A percentile compares a stretch with the other conserved stretches of the same genome.
Conservation (phyloP, 2,113 vertebrate species). For the Zeus faber region DNA sequence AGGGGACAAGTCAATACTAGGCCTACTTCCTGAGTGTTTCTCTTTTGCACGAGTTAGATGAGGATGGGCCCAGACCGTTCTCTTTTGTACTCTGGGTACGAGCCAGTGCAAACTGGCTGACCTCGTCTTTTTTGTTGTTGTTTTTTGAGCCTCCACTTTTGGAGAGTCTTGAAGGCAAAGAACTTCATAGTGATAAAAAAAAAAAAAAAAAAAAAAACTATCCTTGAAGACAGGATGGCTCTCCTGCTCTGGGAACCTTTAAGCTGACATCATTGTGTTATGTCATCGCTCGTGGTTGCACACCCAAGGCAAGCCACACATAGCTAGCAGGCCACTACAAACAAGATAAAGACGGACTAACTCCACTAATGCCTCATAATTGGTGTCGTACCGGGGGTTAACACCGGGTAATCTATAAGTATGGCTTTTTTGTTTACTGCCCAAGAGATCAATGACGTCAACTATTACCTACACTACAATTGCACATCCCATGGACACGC, state of each 20-base stretch:
- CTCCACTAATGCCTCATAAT: not conserved
- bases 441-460: not conserved
- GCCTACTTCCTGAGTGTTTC: not conserved
- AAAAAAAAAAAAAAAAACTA: too few species aligned
- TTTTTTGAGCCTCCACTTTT: too few species aligned
- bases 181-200: too few species aligned
- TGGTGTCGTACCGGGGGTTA: not conserved
- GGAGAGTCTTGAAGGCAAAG: too few species aligned
- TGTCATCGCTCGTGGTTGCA: not conserved
- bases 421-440: not conserved
- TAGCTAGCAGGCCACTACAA: not conserved
- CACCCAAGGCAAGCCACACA: not conserved
- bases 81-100: not conserved
- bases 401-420: not conserved
- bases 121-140: too few species aligned
- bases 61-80: not conserved
- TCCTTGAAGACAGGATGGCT: too few species aligned
- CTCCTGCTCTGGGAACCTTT: too few species aligned
- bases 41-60: not conserved
- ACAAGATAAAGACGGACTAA: not conserved
- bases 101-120: not conserved
- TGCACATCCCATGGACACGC: too few species aligned
- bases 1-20: constrained; percentile 1
- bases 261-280: not conserved
- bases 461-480: too few species aligned